phyloP scores from a whole-genome alignment of 2,797 vertebrate genomes.

The Calcarius lapponicus region DNA sequence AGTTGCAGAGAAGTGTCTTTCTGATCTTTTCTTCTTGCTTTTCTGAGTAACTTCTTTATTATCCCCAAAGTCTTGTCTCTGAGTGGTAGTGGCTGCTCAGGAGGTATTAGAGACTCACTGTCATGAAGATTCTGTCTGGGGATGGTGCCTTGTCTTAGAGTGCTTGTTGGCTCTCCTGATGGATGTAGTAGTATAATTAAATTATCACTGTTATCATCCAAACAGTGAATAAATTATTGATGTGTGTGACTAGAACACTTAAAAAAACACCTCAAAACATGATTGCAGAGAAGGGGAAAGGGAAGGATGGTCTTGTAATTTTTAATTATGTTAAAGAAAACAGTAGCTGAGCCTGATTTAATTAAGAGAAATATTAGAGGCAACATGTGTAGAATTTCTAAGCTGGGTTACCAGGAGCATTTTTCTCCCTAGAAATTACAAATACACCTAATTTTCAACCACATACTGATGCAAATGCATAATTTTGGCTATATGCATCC shows the following conservation, averaged over 20 bases:
- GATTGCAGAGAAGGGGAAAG: not conserved
- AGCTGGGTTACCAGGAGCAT: not conserved
- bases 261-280: not conserved
- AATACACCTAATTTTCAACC: not conserved
- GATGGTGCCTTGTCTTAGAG: not conserved
- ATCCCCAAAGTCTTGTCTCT: not conserved
- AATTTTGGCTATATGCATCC: not conserved
- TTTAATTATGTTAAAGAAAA: not conserved
- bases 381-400: not conserved
- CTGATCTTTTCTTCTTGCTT: not conserved
- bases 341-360: not conserved
- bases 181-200: not conserved
- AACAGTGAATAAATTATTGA: not conserved
- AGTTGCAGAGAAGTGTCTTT: not conserved
- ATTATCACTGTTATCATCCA: not conserved
- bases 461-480: not conserved
- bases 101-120: not conserved
- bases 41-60: not conserved
- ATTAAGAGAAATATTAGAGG: not conserved
- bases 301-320: not conserved
- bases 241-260: not conserved
- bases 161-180: not conserved
- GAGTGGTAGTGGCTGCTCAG: not conserved
- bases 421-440: not conserved
- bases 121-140: not conserved